Percentiles rank a stretch among this genome's conserved stretches.
These are phyloP conservation scores for Torymus texanus DNA, from an alignment of 2,888 invertebrate genomes.

Conservation along the genomic window DNA sequence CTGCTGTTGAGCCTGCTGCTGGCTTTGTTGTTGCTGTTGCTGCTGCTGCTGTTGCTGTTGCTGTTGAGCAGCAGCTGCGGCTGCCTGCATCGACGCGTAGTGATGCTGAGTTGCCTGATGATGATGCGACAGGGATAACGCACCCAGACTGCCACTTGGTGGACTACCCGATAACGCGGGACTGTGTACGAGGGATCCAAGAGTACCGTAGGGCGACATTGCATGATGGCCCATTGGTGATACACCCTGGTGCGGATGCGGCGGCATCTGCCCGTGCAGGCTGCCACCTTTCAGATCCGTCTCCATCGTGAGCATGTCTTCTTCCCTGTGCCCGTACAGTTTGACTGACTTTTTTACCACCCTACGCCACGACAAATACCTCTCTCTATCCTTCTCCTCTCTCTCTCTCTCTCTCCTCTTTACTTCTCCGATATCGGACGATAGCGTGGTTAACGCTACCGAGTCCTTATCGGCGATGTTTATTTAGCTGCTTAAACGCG, in stretches of 20 bases:
- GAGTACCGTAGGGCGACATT: conserved; percentile 80
- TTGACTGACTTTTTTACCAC: conserved; percentile 77
- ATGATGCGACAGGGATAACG: conserved; percentile 69
- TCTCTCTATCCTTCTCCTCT: conserved; percentile 1
- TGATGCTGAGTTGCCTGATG: conserved; percentile 73
- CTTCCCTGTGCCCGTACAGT: conserved; percentile 89
- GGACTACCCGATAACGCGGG: conserved; percentile 72
- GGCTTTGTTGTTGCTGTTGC: conserved; percentile 71
- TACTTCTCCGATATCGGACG: neutral
- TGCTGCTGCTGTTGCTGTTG: conserved; percentile 74
- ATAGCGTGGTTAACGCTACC: no score
- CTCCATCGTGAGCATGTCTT: conserved; percentile 94
- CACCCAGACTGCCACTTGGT: conserved; percentile 67
- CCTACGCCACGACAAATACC: conserved; percentile 18
- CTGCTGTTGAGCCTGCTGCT: conserved; percentile 67
- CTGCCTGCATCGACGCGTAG: conserved; percentile 72
- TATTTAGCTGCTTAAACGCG: no score
- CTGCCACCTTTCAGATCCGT: conserved; percentile 92
- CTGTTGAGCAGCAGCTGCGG: conserved; percentile 69
- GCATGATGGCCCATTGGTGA: conserved; percentile 81
- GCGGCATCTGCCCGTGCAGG: conserved; percentile 90
- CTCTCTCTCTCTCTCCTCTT: neutral
- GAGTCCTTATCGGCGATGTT: no score
- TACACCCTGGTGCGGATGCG: conserved; percentile 84
- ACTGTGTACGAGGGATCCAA: conserved; percentile 80